Evolutionary conservation across 2,888 invertebrate genomes (phyloP).

Genomic region (Phytoseiulus persimilis): DNA sequence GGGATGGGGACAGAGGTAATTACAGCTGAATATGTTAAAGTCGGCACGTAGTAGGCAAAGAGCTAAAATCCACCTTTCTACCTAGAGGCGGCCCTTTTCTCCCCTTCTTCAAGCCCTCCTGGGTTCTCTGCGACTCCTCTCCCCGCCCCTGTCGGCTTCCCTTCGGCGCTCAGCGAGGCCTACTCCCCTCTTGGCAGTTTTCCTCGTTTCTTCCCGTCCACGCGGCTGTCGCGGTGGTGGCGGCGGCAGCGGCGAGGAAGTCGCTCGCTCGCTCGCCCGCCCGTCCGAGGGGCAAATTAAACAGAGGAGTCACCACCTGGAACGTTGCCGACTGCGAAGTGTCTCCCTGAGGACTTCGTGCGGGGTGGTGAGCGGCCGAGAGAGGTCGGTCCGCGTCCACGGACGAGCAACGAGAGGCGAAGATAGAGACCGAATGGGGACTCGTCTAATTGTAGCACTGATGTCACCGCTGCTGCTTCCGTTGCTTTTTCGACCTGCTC

Average conservation of each 20-base stretch:
- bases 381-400: too few species aligned
- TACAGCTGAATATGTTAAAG: not conserved
- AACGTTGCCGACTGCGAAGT: not conserved
- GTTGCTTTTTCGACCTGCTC: not conserved
- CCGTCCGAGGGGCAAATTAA: not conserved
- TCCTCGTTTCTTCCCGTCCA: not conserved
- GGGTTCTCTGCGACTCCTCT: not conserved
- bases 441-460: not conserved
- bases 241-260: not conserved
- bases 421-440: not conserved
- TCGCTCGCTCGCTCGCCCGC: not conserved
- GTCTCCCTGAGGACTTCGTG: not conserved
- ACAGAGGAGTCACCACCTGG: not conserved
- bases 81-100: not conserved
- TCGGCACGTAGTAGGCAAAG: conserved; percentile 5
- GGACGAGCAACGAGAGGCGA: too few species aligned
- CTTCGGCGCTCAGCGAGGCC: not conserved
- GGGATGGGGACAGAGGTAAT: not conserved
- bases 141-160: not conserved
- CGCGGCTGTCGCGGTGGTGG: not conserved
- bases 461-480: not conserved
- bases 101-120: not conserved
- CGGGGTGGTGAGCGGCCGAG: not conserved
- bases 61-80: not conserved
- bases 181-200: not conserved